These are phyloP conservation scores for Callithrix jacchus DNA, from an alignment of 2,113 vertebrate genomes.

Conservation along the genomic window DNA sequence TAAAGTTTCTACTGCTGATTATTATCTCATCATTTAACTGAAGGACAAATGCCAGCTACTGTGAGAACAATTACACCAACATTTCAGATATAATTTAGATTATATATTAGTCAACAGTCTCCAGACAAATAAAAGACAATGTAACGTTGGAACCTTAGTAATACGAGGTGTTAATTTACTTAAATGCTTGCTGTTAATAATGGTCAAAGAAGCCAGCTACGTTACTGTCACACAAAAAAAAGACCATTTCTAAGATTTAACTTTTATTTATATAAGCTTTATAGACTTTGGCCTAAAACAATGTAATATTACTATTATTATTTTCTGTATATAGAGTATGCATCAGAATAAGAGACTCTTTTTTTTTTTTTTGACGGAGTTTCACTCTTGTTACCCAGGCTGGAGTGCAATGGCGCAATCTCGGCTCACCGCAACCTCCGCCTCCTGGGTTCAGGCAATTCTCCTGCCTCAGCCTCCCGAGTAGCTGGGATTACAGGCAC, in stretches of 20 bases:
- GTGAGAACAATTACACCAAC: conserved; percentile 84
- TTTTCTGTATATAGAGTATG: neutral
- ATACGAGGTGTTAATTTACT: neutral
- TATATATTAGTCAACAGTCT: conserved; percentile 79
- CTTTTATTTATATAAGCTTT: neutral
- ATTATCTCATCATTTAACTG: conserved; percentile 78
- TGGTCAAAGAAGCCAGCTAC: neutral
- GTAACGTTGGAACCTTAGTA: neutral
- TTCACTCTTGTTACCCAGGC: too few relatives aligned
- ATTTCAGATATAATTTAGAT: conserved; percentile 74
- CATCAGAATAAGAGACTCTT: neutral
- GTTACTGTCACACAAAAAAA: neutral
- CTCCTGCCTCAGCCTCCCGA: too few relatives aligned
- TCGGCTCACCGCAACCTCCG: too few relatives aligned
- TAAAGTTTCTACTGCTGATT: conserved; percentile 78
- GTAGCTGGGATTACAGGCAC: too few relatives aligned
- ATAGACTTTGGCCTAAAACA: neutral
- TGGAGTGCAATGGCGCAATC: too few relatives aligned
- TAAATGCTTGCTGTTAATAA: neutral
- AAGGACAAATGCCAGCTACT: conserved; percentile 83
- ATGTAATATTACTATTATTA: neutral
- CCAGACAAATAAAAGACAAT: conserved; percentile 64
- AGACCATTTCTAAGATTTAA: neutral
- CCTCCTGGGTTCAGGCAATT: too few relatives aligned
- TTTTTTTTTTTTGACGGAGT: too few relatives aligned